These are phyloP conservation scores for Pipa parva DNA, from an alignment of 2,113 vertebrate species.

Conservation along the genomic window DNA sequence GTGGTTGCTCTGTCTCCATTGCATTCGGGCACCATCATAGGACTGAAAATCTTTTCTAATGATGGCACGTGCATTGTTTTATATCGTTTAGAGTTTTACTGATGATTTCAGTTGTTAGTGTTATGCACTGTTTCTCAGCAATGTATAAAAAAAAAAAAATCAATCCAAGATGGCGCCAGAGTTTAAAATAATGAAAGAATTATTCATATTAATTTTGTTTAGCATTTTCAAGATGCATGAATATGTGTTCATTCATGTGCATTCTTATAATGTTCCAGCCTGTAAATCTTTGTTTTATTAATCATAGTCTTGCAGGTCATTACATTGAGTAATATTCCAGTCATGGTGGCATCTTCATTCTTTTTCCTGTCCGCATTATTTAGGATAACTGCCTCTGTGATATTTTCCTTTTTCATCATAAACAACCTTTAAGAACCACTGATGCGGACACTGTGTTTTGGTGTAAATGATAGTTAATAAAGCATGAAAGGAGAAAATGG, in stretches of 20 bases:
- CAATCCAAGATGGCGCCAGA: background rate
- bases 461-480: constrained; percentile 16
- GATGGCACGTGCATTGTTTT: too few species aligned
- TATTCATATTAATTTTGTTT: background rate
- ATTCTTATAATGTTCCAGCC: background rate
- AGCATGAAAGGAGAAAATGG: constrained; percentile 1
- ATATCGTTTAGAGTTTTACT: too few species aligned
- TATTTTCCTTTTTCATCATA: background rate
- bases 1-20: too few species aligned
- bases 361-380: constrained; percentile 9
- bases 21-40: too few species aligned
- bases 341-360: constrained; percentile 5
- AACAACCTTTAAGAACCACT: constrained; percentile 11
- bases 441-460: background rate
- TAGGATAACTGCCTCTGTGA: background rate
- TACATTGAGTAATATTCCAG: background rate
- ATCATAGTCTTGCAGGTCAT: background rate
- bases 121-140: too few species aligned
- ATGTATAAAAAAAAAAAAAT: too few species aligned
- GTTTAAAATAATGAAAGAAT: background rate
- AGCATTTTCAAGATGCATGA: background rate
- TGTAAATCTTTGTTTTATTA: background rate
- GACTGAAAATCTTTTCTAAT: too few species aligned
- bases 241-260: background rate
- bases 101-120: too few species aligned